Conservation (phyloP, 2,113 vertebrate genomes). For the Mus musculus region DNA sequence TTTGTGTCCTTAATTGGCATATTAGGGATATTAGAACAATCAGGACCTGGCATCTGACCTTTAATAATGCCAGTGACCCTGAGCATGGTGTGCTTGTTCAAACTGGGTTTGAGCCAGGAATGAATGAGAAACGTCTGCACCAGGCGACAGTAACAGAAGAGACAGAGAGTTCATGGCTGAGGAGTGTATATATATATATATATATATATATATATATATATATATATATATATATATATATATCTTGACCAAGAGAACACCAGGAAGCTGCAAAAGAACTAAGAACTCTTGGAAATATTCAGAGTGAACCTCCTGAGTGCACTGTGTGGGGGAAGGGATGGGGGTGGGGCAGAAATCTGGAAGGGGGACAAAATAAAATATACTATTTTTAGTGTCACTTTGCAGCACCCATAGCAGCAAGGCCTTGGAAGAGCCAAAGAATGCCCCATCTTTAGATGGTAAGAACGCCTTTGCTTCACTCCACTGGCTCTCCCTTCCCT, state of each 20-base stretch:
- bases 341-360: background rate
- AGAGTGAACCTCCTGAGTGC: background rate
- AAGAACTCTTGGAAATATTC: background rate
- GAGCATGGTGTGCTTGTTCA: background rate
- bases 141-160: background rate
- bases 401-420: background rate
- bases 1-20: background rate
- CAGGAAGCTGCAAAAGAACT: background rate
- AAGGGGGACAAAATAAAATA: background rate
- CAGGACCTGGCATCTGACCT: background rate
- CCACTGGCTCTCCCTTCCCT: background rate
- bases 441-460: background rate
- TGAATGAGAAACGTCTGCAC: background rate
- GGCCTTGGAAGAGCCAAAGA: background rate
- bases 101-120: background rate
- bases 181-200: background rate
- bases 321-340: accelerated
- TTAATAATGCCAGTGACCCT: too few species aligned
- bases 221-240: too few species aligned
- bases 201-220: too few species aligned
- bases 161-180: too few species aligned
- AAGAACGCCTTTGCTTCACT: background rate
- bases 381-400: background rate
- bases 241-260: background rate
- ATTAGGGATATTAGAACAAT: too few species aligned